These are phyloP conservation scores for Dipodomys spectabilis DNA, from an alignment of 2,113 vertebrate genomes.

Conservation along the genomic window DNA sequence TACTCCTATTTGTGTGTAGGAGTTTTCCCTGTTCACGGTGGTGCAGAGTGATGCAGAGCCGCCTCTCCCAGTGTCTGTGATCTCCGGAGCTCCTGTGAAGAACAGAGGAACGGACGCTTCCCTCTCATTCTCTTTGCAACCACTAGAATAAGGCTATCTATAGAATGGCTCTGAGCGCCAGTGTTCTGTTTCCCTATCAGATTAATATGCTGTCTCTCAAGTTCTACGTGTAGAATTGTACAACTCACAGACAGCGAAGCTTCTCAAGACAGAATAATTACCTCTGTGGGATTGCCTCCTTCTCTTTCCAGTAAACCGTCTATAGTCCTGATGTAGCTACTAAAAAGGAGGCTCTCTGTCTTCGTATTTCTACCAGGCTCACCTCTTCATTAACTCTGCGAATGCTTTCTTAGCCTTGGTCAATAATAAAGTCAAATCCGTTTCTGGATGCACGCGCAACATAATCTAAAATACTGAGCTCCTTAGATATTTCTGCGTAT, in stretches of 20 bases:
- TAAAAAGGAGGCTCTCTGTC: background rate
- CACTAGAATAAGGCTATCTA: background rate
- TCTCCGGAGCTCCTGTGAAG: background rate
- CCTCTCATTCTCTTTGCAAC: background rate
- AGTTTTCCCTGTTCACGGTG: too few species aligned
- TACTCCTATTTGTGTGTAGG: too few species aligned
- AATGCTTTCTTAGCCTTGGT: conserved; percentile 24
- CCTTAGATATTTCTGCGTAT: conserved; percentile 9
- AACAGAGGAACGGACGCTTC: background rate
- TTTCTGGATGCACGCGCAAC: background rate
- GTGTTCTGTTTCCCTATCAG: background rate
- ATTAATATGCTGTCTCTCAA: background rate
- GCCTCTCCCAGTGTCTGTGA: background rate
- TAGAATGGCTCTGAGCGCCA: conserved; percentile 14
- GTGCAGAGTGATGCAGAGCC: background rate
- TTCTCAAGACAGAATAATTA: background rate
- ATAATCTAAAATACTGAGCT: conserved; percentile 42
- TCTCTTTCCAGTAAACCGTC: conserved; percentile 31
- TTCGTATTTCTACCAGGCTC: background rate
- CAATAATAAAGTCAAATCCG: conserved; percentile 15
- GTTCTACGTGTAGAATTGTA: background rate
- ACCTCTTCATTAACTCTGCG: conserved; percentile 14
- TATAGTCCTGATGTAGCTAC: background rate
- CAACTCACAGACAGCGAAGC: background rate
- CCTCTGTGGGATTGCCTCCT: conserved; percentile 24